Conservation (phyloP, 2,888 invertebrate genomes). For the Luperina nickerlii region DNA sequence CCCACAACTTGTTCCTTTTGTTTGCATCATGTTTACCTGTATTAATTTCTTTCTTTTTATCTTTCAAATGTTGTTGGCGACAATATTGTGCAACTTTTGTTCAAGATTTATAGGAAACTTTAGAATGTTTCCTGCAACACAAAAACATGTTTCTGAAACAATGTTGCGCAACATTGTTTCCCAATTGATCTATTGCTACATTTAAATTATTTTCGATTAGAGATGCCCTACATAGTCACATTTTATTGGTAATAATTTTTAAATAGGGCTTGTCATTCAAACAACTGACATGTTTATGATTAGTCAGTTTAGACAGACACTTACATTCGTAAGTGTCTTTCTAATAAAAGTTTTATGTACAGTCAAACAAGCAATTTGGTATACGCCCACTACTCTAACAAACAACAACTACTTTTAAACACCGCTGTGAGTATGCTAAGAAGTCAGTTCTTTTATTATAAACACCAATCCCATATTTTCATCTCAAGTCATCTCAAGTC, state of each 20-base stretch:
- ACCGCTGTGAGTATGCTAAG: background rate
- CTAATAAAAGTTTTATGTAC: conserved; percentile 1
- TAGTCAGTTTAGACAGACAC: too few relatives aligned
- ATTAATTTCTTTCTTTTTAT: background rate
- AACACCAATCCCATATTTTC: too few relatives aligned
- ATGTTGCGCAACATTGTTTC: background rate
- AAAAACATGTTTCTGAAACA: background rate
- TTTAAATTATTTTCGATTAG: background rate
- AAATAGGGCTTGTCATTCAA: background rate
- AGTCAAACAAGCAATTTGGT: too few relatives aligned
- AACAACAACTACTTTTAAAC: too few relatives aligned
- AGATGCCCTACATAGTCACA: background rate
- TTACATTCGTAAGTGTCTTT: too few relatives aligned
- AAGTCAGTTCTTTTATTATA: too few relatives aligned
- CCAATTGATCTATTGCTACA: background rate
- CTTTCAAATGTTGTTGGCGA: too few relatives aligned
- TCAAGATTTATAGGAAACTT: too few relatives aligned
- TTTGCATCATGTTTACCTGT: background rate
- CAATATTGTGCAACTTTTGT: too few relatives aligned
- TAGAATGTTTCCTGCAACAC: background rate
- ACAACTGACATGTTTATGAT: background rate
- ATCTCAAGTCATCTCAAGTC: too few relatives aligned
- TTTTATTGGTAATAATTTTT: conserved; percentile 1
- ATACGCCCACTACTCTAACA: background rate
- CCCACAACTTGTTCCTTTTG: background rate